These are phyloP conservation scores for Machimus atricapillus DNA, from an alignment of 2,888 invertebrate species.

Conservation along the genomic window DNA sequence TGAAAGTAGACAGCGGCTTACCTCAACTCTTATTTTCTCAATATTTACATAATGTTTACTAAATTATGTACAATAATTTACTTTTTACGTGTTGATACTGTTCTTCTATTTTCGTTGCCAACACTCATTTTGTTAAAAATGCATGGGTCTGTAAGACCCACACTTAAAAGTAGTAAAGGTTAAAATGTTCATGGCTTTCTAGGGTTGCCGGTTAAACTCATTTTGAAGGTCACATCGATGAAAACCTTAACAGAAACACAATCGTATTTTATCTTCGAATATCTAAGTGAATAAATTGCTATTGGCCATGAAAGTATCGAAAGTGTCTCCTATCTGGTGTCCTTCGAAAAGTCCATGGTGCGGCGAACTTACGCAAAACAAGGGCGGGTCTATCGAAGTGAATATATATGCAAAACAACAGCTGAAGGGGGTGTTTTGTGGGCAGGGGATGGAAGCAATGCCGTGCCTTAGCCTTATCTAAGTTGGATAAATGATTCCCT, in stretches of 20 bases:
- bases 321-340: neutral
- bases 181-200: too few relatives aligned
- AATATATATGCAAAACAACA: neutral
- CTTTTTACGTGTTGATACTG: too few relatives aligned
- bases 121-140: too few relatives aligned
- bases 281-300: neutral
- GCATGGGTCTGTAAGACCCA: too few relatives aligned
- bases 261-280: neutral
- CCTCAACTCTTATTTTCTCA: too few relatives aligned
- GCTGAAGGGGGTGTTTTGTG: neutral
- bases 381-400: neutral
- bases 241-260: neutral
- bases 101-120: too few relatives aligned
- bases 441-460: neutral
- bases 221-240: neutral
- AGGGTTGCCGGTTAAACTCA: neutral
- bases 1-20: too few relatives aligned
- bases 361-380: neutral
- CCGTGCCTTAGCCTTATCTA: slow-evolving; percentile 2
- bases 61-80: too few relatives aligned
- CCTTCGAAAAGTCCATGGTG: neutral
- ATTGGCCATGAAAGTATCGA: neutral
- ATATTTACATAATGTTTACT: too few relatives aligned
- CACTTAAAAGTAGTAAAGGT: too few relatives aligned
- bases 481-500: slow-evolving; percentile 29